Percentiles rank a stretch among this genome's conserved stretches.
phyloP scores from a whole-genome alignment of 2,888 invertebrate species.

The Drosophila nr. perissopoda region DNA sequence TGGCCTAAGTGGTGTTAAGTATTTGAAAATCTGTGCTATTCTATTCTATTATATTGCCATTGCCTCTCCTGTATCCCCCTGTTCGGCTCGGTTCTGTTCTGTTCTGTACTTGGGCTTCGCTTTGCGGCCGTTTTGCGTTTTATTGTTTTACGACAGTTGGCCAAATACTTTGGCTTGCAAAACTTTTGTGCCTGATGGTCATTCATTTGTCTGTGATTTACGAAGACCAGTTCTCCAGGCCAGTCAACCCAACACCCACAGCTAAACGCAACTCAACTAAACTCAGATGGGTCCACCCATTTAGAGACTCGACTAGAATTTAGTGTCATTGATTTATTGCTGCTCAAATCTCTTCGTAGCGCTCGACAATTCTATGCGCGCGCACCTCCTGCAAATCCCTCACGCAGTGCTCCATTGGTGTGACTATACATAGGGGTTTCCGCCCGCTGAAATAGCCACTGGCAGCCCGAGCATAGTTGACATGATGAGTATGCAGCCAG shows the following conservation, averaged over 20 bases:
- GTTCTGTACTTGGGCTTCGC: conserved; percentile 28
- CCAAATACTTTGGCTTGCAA: conserved; percentile 71
- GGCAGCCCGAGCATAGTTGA: conserved; percentile 65
- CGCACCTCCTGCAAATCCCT: conserved; percentile 67
- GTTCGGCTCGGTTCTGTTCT: not conserved
- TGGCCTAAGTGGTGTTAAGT: conserved; percentile 74
- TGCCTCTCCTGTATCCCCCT: not conserved
- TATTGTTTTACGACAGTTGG: conserved; percentile 79
- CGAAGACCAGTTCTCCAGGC: conserved; percentile 35
- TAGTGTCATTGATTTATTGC: conserved; percentile 73
- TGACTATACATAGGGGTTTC: conserved; percentile 82
- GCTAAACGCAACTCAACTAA: not conserved
- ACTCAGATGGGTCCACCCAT: conserved; percentile 8
- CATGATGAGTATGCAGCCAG: conserved; percentile 66
- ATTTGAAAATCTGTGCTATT: conserved; percentile 70
- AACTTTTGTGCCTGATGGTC: conserved; percentile 74
- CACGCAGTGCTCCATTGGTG: conserved; percentile 74
- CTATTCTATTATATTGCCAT: conserved; percentile 10
- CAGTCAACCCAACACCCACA: not conserved
- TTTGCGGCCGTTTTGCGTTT: conserved; percentile 62
- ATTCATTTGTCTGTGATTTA: conserved; percentile 79
- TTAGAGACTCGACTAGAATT: conserved; percentile 47
- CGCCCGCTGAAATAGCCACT: conserved; percentile 77
- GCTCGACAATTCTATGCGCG: conserved; percentile 72
- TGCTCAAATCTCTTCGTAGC: conserved; percentile 65